Evolutionary conservation across 2,888 invertebrate species (phyloP).

Genomic region (Desoria tigrina): DNA sequence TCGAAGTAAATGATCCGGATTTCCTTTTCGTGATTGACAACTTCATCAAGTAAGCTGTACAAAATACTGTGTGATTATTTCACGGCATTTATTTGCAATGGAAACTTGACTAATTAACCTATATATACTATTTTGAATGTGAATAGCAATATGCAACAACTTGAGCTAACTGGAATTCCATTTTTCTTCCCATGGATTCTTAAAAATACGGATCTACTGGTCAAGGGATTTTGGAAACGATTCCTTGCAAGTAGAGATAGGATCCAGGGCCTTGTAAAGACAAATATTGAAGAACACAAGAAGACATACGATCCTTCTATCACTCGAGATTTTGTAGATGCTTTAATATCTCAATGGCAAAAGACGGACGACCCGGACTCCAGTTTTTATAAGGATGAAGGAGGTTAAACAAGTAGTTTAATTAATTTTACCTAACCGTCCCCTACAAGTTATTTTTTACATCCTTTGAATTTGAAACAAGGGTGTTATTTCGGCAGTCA

Average conservation of each 20-base stretch:
- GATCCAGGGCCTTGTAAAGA: constrained; percentile 44
- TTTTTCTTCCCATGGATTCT: constrained; percentile 51
- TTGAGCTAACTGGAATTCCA: constrained; percentile 45
- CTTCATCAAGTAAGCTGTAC: constrained; percentile 48
- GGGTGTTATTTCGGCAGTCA: no score
- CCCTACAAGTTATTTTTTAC: neutral
- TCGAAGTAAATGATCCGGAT: constrained; percentile 50
- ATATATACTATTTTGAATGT: no score
- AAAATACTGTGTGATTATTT: neutral
- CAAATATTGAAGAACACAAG: constrained; percentile 47
- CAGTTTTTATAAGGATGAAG: constrained; percentile 51
- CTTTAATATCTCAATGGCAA: constrained; percentile 44
- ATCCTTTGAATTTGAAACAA: neutral
- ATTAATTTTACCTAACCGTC: no score
- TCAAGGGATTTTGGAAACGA: constrained; percentile 51
- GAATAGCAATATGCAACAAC: constrained; percentile 45
- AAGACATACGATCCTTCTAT: constrained; percentile 42
- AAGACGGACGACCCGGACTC: constrained; percentile 46
- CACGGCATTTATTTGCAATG: neutral
- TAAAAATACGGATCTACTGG: constrained; percentile 44
- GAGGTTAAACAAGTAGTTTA: no score
- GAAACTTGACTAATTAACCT: neutral
- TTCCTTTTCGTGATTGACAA: constrained; percentile 48
- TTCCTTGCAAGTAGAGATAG: constrained; percentile 43
- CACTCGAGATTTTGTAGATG: constrained; percentile 50